A percentile compares a stretch with the other conserved stretches of the same genome.
Conservation (phyloP, 2,113 vertebrate species). For the Sylvia atricapilla region DNA sequence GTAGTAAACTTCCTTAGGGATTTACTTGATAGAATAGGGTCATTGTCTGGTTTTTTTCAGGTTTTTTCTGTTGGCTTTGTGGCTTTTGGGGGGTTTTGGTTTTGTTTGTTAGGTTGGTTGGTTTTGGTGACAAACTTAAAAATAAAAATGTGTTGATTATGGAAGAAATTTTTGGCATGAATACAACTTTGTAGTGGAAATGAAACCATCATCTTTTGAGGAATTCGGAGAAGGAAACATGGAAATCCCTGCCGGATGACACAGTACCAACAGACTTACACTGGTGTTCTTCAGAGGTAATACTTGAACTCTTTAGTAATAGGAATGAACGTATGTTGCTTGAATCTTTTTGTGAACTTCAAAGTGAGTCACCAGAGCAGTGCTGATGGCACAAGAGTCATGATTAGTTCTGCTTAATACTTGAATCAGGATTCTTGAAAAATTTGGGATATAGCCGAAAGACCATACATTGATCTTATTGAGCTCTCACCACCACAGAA, state of each 20-base stretch:
- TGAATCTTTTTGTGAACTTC: background rate
- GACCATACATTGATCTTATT: background rate
- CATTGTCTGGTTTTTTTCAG: no score
- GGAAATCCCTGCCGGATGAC: background rate
- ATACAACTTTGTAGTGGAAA: background rate
- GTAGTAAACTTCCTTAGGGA: background rate
- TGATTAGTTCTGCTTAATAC: background rate
- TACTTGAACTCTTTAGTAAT: background rate
- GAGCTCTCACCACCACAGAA: background rate
- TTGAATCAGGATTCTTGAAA: background rate
- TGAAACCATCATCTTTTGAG: background rate
- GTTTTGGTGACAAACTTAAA: background rate
- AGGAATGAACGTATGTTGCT: background rate
- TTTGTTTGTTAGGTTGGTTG: background rate
- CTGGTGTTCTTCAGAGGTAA: background rate
- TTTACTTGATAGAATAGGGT: background rate
- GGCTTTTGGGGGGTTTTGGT: background rate
- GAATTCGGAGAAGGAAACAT: background rate
- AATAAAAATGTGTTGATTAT: background rate
- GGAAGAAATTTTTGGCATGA: background rate
- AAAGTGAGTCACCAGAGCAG: background rate
- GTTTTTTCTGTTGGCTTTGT: background rate
- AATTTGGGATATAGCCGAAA: background rate
- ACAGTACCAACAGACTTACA: background rate
- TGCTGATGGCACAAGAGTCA: background rate